These are phyloP conservation scores for Macroteleia sp. DNA, from an alignment of 2,888 invertebrate genomes.

Conservation along the genomic window DNA sequence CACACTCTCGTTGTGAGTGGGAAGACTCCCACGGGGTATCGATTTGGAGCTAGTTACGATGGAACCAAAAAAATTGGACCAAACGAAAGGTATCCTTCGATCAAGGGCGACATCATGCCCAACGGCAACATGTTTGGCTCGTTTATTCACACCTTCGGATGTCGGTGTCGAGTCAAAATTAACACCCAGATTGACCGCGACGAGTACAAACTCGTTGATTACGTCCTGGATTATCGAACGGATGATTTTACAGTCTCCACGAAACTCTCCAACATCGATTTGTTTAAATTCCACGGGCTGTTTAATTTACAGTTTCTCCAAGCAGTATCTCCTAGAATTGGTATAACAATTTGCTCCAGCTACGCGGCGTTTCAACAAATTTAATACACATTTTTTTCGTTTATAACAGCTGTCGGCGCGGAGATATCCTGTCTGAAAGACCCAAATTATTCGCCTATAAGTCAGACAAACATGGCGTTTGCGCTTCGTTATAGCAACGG, in stretches of 20 bases:
- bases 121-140: constrained; percentile 76
- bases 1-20: constrained; percentile 76
- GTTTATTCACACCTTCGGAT: constrained; percentile 78
- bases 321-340: constrained; percentile 78
- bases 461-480: constrained; percentile 73
- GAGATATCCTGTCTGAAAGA: constrained; percentile 76
- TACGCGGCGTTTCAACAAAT: too few species aligned
- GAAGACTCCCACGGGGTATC: constrained; percentile 77
- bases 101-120: constrained; percentile 75
- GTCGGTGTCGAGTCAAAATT: constrained; percentile 75
- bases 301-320: constrained; percentile 79
- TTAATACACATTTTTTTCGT: too few species aligned
- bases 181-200: constrained; percentile 70
- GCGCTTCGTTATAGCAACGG: constrained; percentile 85
- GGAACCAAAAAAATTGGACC: constrained; percentile 76
- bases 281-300: constrained; percentile 73
- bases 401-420: constrained; percentile 72
- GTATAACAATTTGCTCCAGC: too few species aligned
- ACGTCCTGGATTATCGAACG: constrained; percentile 77
- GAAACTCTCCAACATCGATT: constrained; percentile 73
- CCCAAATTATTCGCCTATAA: constrained; percentile 68
- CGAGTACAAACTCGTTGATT: constrained; percentile 70
- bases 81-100: constrained; percentile 76
- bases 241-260: constrained; percentile 77
- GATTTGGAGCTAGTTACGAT: constrained; percentile 75